Evolutionary conservation across 2,113 vertebrate species (phyloP).

Genomic region (Octodon degus): DNA sequence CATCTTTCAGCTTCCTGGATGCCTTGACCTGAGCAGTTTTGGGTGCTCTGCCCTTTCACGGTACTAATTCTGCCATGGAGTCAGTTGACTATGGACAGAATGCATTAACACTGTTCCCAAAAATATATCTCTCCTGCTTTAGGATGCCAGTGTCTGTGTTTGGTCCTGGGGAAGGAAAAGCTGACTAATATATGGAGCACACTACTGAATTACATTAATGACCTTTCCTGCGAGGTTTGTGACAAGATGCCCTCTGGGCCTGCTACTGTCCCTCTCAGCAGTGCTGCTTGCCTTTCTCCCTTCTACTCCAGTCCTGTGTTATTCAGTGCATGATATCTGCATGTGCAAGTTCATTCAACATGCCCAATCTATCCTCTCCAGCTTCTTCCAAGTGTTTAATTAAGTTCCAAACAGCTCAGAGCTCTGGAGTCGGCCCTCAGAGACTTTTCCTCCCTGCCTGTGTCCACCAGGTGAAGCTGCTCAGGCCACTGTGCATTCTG

Average conservation of each 20-base stretch:
- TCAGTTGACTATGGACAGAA: neutral
- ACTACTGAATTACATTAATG: neutral
- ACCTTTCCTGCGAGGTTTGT: neutral
- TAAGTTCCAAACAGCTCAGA: constrained; percentile 40
- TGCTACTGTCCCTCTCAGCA: neutral
- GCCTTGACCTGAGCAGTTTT: neutral
- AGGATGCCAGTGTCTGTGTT: neutral
- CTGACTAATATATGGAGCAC: neutral
- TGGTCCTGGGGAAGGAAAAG: neutral
- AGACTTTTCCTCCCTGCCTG: neutral
- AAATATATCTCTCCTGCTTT: neutral
- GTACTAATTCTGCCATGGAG: neutral
- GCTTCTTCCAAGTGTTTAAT: constrained; percentile 18
- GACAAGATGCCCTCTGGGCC: fast-evolving
- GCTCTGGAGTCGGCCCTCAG: neutral
- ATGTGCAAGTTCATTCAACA: neutral
- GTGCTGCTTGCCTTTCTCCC: neutral
- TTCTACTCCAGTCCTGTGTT: neutral
- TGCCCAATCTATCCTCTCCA: neutral
- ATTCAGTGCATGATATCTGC: neutral
- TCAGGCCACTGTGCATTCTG: neutral
- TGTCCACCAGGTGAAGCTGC: neutral
- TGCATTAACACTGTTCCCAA: neutral
- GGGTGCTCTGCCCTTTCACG: neutral
- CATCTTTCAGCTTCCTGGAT: neutral